Evolutionary conservation across 2,113 vertebrate species (phyloP), one percentile per base, ranked within the genome.

Genomic region (Elephas maximus): DNA sequence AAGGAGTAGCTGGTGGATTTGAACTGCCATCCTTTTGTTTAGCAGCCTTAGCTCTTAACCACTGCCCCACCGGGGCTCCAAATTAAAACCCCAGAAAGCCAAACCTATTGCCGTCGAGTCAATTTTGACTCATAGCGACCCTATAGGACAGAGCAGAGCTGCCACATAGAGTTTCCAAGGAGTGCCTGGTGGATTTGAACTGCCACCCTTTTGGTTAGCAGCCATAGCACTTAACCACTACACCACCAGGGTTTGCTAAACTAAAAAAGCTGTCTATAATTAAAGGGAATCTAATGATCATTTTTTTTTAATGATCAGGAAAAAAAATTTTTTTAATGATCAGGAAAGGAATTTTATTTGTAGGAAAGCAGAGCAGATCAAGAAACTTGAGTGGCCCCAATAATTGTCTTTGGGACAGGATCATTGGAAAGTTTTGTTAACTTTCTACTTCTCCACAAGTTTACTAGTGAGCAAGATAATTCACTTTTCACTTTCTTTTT

Each of bases 221-320:
- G 53, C 11, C 53, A 57, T 57, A 57, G 53, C 53, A 15, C 53
- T 57, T 57, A 48, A 48, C 48, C 4, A 57, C 53, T 57, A 14
- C 53, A 57, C 53, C 53, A 15, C 15, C 53, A 57, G 53, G 14
- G 53, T 10, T 48, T 53, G 37, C 37, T 88, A 60, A 88, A 57
- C 30, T 63, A 60, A 85, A 93, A 81, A 92, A 80, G 21, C 10
- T 85, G 76, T n/a, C 73, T 97, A 44, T 84, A 95, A 91, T 78
- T 30, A 91, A 91, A 96, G 45, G 26, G 18, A 20, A 83, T n/a
- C 20, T 44, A 93, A 67, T 78, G 76, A 82, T 69, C 20, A 90
- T n/a, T n/a, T n/a, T n/a, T n/a, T n/a, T n/a, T n/a, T 44, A 93
- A 67, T 78, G 76, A 82, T 69, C 20, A 90, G 62, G 65, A 53